Conservation (phyloP, 1,140 invertebrate genomes). For the Micrasema longulum region DNA sequence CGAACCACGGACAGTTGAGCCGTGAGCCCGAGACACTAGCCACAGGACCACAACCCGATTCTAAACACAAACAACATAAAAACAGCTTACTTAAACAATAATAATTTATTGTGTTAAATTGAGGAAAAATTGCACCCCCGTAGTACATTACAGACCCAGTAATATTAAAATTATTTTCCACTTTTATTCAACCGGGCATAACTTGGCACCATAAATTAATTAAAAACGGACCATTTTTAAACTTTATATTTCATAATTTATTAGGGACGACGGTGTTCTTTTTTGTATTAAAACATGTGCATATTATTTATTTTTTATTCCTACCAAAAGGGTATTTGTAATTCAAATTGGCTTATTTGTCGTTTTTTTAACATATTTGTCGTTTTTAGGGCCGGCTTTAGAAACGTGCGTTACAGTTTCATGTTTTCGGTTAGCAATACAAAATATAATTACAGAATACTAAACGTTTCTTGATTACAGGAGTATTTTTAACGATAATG, state of each 20-base stretch:
- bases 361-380: slow-evolving; percentile 50
- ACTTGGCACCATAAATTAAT: slow-evolving; percentile 55
- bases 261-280: slow-evolving; percentile 48
- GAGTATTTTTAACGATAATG: slow-evolving; percentile 29
- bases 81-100: too few species aligned
- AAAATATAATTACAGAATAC: slow-evolving; percentile 29
- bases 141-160: too few species aligned
- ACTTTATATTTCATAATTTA: slow-evolving; percentile 56
- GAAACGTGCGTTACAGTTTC: slow-evolving; percentile 45
- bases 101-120: too few species aligned
- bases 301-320: slow-evolving; percentile 48
- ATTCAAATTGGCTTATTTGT: slow-evolving; percentile 54
- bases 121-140: too few species aligned
- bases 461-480: slow-evolving; percentile 36
- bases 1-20: too few species aligned
- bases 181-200: slow-evolving; percentile 54
- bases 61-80: too few species aligned
- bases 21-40: too few species aligned
- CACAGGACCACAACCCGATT: too few species aligned
- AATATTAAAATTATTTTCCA: slow-evolving; percentile 41
- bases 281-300: slow-evolving; percentile 52
- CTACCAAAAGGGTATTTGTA: slow-evolving; percentile 51
- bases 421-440: slow-evolving; percentile 3
- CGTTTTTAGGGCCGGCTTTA: slow-evolving; percentile 45
- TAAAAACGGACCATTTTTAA: slow-evolving; percentile 53